Conservation (phyloP, 2,888 invertebrate species). For the Euproctis similis region DNA sequence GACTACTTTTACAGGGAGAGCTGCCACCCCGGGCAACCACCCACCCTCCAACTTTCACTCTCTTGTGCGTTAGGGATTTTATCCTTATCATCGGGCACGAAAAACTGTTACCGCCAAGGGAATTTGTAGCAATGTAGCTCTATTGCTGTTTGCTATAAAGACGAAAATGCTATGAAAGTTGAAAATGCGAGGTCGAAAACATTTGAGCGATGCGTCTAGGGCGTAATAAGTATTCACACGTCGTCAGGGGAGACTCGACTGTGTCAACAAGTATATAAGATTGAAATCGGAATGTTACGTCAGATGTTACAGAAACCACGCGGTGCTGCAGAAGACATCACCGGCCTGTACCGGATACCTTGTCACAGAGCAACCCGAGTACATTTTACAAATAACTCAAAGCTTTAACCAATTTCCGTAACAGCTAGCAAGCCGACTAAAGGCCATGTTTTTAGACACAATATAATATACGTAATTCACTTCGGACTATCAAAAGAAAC, state of each 20-base stretch:
- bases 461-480: too few species aligned
- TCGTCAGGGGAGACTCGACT: slow-evolving; percentile 40
- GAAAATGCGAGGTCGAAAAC: slow-evolving; percentile 60
- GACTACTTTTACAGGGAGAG: slow-evolving; percentile 65
- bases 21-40: slow-evolving; percentile 45
- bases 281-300: slow-evolving; percentile 37
- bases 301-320: slow-evolving; percentile 45
- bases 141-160: slow-evolving; percentile 30
- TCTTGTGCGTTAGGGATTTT: slow-evolving; percentile 70
- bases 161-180: slow-evolving; percentile 39
- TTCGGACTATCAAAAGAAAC: too few species aligned
- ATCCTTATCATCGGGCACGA: slow-evolving; percentile 38
- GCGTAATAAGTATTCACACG: slow-evolving; percentile 53
- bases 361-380: slow-evolving; percentile 55
- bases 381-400: slow-evolving; percentile 47
- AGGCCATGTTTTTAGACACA: too few species aligned
- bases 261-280: slow-evolving; percentile 34
- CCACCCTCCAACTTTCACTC: slow-evolving; percentile 69
- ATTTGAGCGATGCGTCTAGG: slow-evolving; percentile 62
- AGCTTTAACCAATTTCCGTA: too few species aligned
- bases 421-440: too few species aligned
- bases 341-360: slow-evolving; percentile 63
- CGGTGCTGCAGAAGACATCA: slow-evolving; percentile 67
- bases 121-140: slow-evolving; percentile 29
- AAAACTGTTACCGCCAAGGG: slow-evolving; percentile 42